Conservation (phyloP, 1,140 invertebrate genomes). For the Laupala kohalensis region DNA sequence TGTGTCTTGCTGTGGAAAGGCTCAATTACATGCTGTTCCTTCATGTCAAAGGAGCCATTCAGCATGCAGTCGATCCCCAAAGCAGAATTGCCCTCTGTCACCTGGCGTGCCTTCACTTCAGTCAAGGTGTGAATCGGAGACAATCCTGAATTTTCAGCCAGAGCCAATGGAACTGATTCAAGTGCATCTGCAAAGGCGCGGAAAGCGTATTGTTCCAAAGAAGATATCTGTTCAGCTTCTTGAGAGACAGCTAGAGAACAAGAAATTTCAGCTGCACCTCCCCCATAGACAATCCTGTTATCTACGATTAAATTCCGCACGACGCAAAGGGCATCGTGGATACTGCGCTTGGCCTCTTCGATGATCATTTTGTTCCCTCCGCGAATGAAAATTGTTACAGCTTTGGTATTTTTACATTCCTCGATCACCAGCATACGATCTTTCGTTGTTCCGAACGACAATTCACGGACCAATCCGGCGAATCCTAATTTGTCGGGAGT, state of each 20-base stretch:
- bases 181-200: slow-evolving; percentile 90
- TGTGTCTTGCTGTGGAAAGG: slow-evolving; percentile 95
- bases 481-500: slow-evolving; percentile 84
- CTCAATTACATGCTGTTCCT: slow-evolving; percentile 89
- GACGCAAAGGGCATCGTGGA: slow-evolving; percentile 96
- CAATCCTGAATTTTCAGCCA: slow-evolving; percentile 94
- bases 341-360: slow-evolving; percentile 92
- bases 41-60: slow-evolving; percentile 84
- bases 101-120: slow-evolving; percentile 81
- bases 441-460: slow-evolving; percentile 92
- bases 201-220: slow-evolving; percentile 95
- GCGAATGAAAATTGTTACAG: slow-evolving; percentile 93
- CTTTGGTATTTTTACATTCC: slow-evolving; percentile 90
- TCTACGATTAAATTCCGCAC: slow-evolving; percentile 90
- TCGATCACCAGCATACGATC: slow-evolving; percentile 98
- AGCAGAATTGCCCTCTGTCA: slow-evolving; percentile 69
- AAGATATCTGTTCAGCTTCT: slow-evolving; percentile 82
- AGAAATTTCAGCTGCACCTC: slow-evolving; percentile 91
- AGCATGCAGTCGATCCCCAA: slow-evolving; percentile 93
- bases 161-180: slow-evolving; percentile 87
- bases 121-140: slow-evolving; percentile 85
- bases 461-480: slow-evolving; percentile 86
- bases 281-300: slow-evolving; percentile 90
- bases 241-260: slow-evolving; percentile 82
- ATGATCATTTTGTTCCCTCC: slow-evolving; percentile 98